These are phyloP conservation scores for Molorchus minor DNA, from an alignment of 2,888 invertebrate species.

Conservation along the genomic window DNA sequence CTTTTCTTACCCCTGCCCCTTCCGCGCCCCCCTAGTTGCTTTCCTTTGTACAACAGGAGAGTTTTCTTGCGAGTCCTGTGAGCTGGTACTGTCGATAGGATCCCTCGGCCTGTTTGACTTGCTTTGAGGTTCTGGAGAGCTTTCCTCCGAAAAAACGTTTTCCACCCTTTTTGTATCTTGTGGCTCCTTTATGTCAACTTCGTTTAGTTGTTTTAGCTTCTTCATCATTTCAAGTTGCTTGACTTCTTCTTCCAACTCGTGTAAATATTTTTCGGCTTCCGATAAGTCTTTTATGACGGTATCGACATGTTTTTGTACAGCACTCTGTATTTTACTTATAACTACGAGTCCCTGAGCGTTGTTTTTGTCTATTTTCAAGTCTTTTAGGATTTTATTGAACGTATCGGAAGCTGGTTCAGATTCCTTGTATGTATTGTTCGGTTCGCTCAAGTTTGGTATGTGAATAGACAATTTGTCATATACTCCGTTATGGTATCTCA, in stretches of 20 bases:
- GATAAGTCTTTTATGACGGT: constrained; percentile 52
- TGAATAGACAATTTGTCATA: constrained; percentile 65
- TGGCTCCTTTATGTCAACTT: background rate
- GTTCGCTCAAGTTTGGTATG: constrained; percentile 64
- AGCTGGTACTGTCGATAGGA: constrained; percentile 6
- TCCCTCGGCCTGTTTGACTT: background rate
- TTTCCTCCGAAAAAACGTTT: background rate
- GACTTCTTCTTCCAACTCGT: constrained; percentile 60
- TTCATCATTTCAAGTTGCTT: constrained; percentile 38
- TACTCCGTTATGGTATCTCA: constrained; percentile 67
- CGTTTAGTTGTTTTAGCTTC: constrained; percentile 12
- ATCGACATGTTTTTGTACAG: constrained; percentile 55
- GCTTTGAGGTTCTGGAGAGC: background rate
- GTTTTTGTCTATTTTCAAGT: constrained; percentile 48
- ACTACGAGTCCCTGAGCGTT: constrained; percentile 48
- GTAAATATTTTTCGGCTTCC: constrained; percentile 54
- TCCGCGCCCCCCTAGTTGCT: background rate
- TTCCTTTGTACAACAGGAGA: constrained; percentile 11
- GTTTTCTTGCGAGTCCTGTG: constrained; percentile 11
- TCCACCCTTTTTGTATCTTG: background rate
- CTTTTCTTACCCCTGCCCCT: background rate
- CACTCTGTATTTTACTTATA: constrained; percentile 55
- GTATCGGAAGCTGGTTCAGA: constrained; percentile 51
- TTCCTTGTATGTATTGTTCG: constrained; percentile 55
- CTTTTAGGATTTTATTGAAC: constrained; percentile 52